These are phyloP conservation scores for Zonitis immaculata DNA, from an alignment of 2,888 invertebrate genomes.

Conservation along the genomic window DNA sequence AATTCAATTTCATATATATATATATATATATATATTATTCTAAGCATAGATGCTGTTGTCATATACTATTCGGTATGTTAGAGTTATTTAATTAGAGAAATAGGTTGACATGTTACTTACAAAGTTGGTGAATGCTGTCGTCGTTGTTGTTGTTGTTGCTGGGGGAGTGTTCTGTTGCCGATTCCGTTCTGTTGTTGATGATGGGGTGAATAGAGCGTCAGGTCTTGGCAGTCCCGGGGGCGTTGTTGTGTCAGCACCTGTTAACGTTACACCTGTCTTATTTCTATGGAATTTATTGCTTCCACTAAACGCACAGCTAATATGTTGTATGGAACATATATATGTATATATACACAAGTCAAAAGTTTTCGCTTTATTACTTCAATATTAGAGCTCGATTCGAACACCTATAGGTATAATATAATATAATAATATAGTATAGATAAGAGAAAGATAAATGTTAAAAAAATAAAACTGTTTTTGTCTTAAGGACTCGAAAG, in stretches of 20 bases:
- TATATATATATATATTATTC: background rate
- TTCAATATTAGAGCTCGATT: background rate
- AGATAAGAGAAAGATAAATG: background rate
- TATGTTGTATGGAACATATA: slow-evolving; percentile 13
- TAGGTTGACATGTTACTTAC: slow-evolving; percentile 26
- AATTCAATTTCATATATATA: background rate
- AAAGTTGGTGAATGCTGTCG: slow-evolving; percentile 22
- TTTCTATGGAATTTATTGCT: slow-evolving; percentile 20
- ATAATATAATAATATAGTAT: too few relatives aligned
- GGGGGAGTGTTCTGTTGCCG: slow-evolving; percentile 33
- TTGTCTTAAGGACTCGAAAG: background rate
- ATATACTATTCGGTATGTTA: slow-evolving; percentile 13
- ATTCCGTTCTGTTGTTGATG: slow-evolving; percentile 16
- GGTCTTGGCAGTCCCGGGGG: slow-evolving; percentile 43
- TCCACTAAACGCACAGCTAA: slow-evolving; percentile 18
- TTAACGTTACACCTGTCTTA: slow-evolving; percentile 22
- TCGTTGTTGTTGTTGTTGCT: too few relatives aligned
- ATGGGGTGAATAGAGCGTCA: slow-evolving; percentile 41
- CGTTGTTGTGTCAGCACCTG: slow-evolving; percentile 41
- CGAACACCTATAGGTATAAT: too few relatives aligned
- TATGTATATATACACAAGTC: too few relatives aligned
- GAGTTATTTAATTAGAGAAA: slow-evolving; percentile 28
- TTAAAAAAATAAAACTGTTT: background rate
- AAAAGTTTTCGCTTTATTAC: background rate
- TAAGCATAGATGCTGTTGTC: background rate